A percentile compares a stretch with the other conserved stretches of the same genome.
These are phyloP conservation scores for Dunckerocampus dactyliophorus DNA, from an alignment of 2,113 vertebrate genomes.

Conservation along the genomic window DNA sequence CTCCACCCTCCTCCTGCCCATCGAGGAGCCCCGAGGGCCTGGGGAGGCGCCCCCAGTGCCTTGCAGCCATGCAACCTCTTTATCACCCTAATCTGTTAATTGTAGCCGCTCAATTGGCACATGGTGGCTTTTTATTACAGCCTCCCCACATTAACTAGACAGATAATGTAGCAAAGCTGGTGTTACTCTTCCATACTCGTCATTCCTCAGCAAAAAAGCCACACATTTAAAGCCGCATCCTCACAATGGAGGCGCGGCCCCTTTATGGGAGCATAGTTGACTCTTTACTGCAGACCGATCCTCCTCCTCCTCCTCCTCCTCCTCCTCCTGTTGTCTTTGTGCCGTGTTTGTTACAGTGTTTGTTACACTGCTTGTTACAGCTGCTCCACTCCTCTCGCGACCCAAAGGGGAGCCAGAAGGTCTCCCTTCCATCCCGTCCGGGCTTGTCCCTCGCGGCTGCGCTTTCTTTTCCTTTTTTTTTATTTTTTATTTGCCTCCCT, in stretches of 20 bases:
- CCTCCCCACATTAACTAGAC: conserved; percentile 77
- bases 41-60: conserved; percentile 69
- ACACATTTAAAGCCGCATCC: background rate
- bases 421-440: conserved; percentile 60
- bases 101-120: conserved; percentile 83
- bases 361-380: conserved; percentile 37
- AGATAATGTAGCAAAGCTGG: conserved; percentile 77
- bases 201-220: background rate
- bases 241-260: conserved; percentile 41
- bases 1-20: conserved; percentile 55
- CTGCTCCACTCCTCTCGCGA: conserved; percentile 25
- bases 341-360: conserved; percentile 33
- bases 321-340: conserved; percentile 41
- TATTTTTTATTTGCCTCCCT: conserved; percentile 48
- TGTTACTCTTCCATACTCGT: conserved; percentile 32
- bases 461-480: too few species aligned
- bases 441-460: conserved; percentile 59
- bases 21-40: conserved; percentile 67
- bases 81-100: conserved; percentile 92
- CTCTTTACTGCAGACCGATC: conserved; percentile 46
- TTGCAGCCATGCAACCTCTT: conserved; percentile 78
- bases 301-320: conserved; percentile 34
- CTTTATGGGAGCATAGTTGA: conserved; percentile 32
- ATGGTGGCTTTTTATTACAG: conserved; percentile 84
- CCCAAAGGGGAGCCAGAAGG: conserved; percentile 52